Base-by-base conservation (phyloP, 2,113 vertebrate genomes). In the Hippocampus guttulatus region DNA sequence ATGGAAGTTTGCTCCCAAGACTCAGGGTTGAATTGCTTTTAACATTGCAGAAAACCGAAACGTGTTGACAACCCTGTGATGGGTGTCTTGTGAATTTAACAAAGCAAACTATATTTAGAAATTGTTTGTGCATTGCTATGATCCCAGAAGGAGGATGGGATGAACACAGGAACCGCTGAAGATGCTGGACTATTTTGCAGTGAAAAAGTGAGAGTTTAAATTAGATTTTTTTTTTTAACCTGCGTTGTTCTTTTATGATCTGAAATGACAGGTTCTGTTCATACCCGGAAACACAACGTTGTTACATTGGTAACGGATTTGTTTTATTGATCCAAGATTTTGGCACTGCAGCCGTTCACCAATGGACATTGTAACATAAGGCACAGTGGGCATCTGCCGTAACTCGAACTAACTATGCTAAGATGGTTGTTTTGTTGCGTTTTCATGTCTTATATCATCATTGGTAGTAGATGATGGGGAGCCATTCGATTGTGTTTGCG, bases 21-120 rank as follows among this genome's bases (percentile, higher is more conserved):
- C 69, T 62, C 66, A 43, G 30, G 11, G 14, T 70, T 63, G 71
- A 58, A 74, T 71, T 68, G 67, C 74, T 72, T 75, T 87, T 73
- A 80, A 78, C 58, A 69, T 76, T 38, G 67, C 49, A 9, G 33
- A 12, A 27, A 84, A 82, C 79, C 76, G 54, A 63, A 67, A 55
- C 61, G 71, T 71, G 71, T 81, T 88, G 84, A 90, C 88, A 88
- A 57, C 83, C 16, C 70, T 11, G 45, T 74, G 82, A 80, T 80
- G 84, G 64, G 49, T 81, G 73, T 68, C 77, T 76, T 76, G 72
- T 87, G 77, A 54, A 76, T 75, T 68, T 71, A 81, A 67, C 80
- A 64, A 75, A 86, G 62, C 21, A 55, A 66, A 40, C 87, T 92
- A 91, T 91, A 86, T 90, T 89, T 91, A 89, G 88, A 78, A 47